Base-by-base conservation (phyloP, 2,888 invertebrate species). In the Teinopalpus imperialis region DNA sequence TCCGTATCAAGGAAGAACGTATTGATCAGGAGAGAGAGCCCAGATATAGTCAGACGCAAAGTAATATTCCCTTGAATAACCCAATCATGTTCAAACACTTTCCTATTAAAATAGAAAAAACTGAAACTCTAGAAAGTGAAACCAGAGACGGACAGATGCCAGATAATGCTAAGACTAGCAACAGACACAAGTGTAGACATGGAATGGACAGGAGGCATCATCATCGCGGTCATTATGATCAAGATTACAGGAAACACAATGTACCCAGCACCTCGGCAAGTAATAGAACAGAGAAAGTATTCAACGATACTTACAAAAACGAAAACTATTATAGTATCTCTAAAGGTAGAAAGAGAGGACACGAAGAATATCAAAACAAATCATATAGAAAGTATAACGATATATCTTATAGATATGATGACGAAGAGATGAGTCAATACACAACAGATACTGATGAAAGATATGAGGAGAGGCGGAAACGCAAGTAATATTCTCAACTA, bases 301-400 rank as follows among this genome's bases (percentile, higher is more conserved):
- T 40, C 7, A 21, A 27, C 10, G 12, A 23, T 12, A 12, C 7
- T 7, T 16, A 26, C 2, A 5, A 32, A 32, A 27, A 44, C 26
- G 16, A 48, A 1, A 43, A 26, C 10, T 20, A 37, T 42, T 29
- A 18, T 31, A 26, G 16, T 7, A 29, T 24, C 24, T 45, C 47
- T 27, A 30, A 20, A 6, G 32, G 44, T 18, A 34, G 23, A 43
- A 26, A 39, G n/a, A 48, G 16, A 46, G 20, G 30, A 8, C 18
- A 29, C 14, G 13, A n/a, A 31, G 23, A 13, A 16, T 46, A 0
- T 21, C 10, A 10, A 31, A 36, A 16, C 16, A 3, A 20, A 21
- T 32, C 7, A 23, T 32, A n/a, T 6, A 29, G 18, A 16, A 16
- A 16, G 9, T 12, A 12, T n/a, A 1, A 21, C 12, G 21, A 34